Percentiles rank a stretch among this genome's conserved stretches.
These are phyloP conservation scores for Trematomus loennbergii DNA, from an alignment of 2,113 vertebrate species.

Conservation along the genomic window DNA sequence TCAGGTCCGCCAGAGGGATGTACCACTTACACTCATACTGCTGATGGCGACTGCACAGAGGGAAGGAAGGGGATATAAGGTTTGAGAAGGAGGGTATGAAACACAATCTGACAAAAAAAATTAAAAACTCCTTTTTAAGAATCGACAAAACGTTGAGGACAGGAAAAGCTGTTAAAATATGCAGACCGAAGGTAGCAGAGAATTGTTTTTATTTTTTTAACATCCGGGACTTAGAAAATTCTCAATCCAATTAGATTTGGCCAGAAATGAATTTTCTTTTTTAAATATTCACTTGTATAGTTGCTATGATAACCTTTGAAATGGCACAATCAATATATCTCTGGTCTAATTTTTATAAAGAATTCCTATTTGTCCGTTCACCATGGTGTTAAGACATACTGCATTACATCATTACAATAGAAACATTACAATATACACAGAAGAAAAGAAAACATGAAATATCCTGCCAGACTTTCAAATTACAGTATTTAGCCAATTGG, in stretches of 20 bases:
- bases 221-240: neutral
- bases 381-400: neutral
- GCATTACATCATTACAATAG: neutral
- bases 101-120: neutral
- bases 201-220: too few relatives aligned
- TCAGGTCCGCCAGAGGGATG: constrained; percentile 94
- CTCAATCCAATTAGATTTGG: neutral
- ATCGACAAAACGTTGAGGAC: neutral
- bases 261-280: neutral
- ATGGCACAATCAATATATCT: too few relatives aligned
- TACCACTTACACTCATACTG: constrained; percentile 99
- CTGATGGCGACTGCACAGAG: constrained; percentile 89
- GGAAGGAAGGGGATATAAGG: neutral
- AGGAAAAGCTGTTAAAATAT: neutral
- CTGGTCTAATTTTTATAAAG: too few relatives aligned
- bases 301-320: too few relatives aligned
- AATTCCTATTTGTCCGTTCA: too few relatives aligned
- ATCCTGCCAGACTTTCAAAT: neutral
- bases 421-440: neutral
- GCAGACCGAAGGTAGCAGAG: neutral
- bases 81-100: neutral
- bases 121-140: neutral
- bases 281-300: too few relatives aligned
- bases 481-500: neutral
- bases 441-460: neutral